phyloP scores from a whole-genome alignment of 2,888 invertebrate species.

The Tanypteryx hageni region DNA sequence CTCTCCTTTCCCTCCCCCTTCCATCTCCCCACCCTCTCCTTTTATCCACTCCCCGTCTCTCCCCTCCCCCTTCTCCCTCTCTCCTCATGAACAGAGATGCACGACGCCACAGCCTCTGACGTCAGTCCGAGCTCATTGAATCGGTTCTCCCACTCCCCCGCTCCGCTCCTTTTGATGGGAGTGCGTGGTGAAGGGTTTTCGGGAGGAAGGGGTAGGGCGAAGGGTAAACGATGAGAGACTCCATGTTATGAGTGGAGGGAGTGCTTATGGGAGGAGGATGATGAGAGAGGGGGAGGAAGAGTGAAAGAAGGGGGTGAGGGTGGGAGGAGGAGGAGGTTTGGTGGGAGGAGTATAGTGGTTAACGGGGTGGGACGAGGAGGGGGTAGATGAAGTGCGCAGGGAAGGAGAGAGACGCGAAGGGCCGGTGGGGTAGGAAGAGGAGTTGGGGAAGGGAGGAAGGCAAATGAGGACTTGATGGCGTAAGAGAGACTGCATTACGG shows the following conservation, averaged over 20 bases:
- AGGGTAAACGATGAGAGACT: conserved; percentile 4
- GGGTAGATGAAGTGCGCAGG: not conserved
- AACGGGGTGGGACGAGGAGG: not conserved
- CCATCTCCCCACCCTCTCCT: not conserved
- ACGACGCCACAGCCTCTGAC: conserved; percentile 53
- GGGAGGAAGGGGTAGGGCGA: conserved; percentile 1
- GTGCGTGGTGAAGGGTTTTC: not conserved
- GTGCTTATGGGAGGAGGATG: not conserved
- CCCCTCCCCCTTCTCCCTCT: not conserved
- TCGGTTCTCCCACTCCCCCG: conserved; percentile 21
- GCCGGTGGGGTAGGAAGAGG: not conserved
- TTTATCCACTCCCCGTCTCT: not conserved
- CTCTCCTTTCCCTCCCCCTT: not conserved
- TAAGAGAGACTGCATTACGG: conserved; percentile 21
- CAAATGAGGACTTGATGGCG: conserved; percentile 28
- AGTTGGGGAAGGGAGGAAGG: not conserved
- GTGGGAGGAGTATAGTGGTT: not conserved
- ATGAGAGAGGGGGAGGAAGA: not conserved
- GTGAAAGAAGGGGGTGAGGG: not conserved
- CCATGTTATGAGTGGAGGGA: not conserved
- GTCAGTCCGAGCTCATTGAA: conserved; percentile 59
- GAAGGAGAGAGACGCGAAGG: not conserved
- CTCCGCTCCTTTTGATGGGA: not conserved
- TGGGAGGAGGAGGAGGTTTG: not conserved
- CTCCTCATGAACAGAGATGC: not conserved